Base-by-base conservation (phyloP, 1,140 invertebrate species). In the Drosophila sturtevanti region DNA sequence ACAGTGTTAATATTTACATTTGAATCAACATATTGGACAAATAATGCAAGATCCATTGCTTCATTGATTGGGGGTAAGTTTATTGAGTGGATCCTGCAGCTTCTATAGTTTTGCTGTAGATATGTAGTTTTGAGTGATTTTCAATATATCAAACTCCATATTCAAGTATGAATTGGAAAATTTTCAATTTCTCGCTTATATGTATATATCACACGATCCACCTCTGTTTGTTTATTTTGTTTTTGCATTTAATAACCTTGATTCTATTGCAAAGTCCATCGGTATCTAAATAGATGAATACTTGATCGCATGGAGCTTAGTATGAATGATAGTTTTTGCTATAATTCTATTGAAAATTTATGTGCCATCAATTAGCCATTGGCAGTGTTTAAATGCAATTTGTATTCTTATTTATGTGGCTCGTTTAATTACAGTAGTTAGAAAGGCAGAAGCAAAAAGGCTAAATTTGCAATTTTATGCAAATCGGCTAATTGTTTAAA, bases 281-380 rank as follows among this genome's bases (percentile, higher is more conserved):
- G 5, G 6, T 31, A 31, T 31, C 4, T 18, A 16, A 9, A 18
- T 44, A 44, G 6, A 44, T 10, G 9, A 9, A 41, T 14, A 18
- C 41, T 34, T 55, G 51, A 54, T 55, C 14, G 52, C 31, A 18
- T 55, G 14, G 35, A 7, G 1, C 11, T 22, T 9, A 18, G 12
- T 38, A 37, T 44, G 35, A 9, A 35, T 60, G 16, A 44, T 38
- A 16, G 35, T 60, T 35, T 22, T 18, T 38, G 41, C 37, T 68
- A 56, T 44, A 60, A 75, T 74, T 71, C 52, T 21, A 27, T 60
- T 65, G 51, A 35, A 71, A 77, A 71, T 77, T 77, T 77, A 48
- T 65, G 65, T 24, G 74, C 66, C 75, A 77, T 78, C 31, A 70
- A 77, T 77, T 78, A 61, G 34, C 44, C 34, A 9, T 44, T 61